Percentiles rank a stretch among this genome's conserved stretches.
These are phyloP conservation scores for Flexamia atlantica DNA, from an alignment of 2,888 invertebrate genomes.

Conservation along the genomic window DNA sequence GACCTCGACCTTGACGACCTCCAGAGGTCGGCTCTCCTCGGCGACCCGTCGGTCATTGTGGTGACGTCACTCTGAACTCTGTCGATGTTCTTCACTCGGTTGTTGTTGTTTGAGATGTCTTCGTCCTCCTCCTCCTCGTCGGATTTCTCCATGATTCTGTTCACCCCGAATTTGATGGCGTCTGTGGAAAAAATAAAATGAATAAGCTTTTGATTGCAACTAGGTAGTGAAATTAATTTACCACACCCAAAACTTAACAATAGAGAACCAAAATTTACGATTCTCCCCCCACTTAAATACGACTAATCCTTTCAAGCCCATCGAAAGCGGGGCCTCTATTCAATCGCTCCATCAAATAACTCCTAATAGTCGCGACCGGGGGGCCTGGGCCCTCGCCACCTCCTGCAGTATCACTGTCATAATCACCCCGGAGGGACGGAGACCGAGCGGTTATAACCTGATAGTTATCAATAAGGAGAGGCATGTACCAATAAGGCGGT, in stretches of 20 bases:
- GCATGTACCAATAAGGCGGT: conserved; percentile 27
- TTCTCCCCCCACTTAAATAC: too few relatives aligned
- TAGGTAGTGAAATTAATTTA: too few relatives aligned
- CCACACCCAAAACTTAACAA: too few relatives aligned
- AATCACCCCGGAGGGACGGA: not conserved
- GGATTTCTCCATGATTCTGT: conserved; percentile 83
- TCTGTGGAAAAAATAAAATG: conserved; percentile 78
- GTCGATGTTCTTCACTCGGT: conserved; percentile 61
- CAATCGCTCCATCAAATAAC: conserved; percentile 3
- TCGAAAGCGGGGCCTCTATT: not conserved
- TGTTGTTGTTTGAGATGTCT: conserved; percentile 77
- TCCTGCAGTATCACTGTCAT: conserved; percentile 27
- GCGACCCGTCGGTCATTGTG: conserved; percentile 72
- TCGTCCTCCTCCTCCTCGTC: conserved; percentile 81
- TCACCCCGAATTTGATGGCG: conserved; percentile 91
- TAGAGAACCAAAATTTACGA: too few relatives aligned
- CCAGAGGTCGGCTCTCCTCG: conserved; percentile 68
- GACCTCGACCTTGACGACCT: conserved; percentile 65
- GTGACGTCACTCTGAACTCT: conserved; percentile 67
- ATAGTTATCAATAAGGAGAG: conserved; percentile 55
- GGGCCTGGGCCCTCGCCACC: not conserved
- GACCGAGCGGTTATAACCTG: conserved; percentile 20
- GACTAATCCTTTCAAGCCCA: not conserved
- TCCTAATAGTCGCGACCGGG: conserved; percentile 17
- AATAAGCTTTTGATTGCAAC: too few relatives aligned